Evolutionary conservation across 2,888 invertebrate species (phyloP).

Genomic region (Oegoconia quadripuncta): DNA sequence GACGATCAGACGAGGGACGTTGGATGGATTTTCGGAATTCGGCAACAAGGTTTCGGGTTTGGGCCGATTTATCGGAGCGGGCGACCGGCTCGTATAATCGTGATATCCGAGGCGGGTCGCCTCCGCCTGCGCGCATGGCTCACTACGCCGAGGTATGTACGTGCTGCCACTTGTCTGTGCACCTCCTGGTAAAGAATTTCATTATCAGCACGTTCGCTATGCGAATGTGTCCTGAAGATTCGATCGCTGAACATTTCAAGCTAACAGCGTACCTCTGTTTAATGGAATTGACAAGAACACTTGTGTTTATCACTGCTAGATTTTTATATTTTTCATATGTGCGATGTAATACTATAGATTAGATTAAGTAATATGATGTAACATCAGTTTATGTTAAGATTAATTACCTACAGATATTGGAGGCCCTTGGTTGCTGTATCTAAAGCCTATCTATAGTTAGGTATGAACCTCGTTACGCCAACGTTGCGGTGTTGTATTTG

Average conservation of each 20-base stretch:
- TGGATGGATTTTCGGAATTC: conserved; percentile 49
- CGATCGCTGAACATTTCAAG: conserved; percentile 31
- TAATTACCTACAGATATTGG: too few species aligned
- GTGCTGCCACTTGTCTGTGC: conserved; percentile 36
- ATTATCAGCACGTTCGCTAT: conserved; percentile 54
- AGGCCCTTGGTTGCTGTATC: background rate
- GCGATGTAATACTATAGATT: too few species aligned
- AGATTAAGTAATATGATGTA: conserved; percentile 1
- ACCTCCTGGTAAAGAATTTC: conserved; percentile 67
- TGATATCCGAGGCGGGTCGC: background rate
- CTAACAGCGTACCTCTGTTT: conserved; percentile 7
- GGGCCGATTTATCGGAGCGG: conserved; percentile 30
- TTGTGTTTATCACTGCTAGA: too few species aligned
- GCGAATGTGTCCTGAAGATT: conserved; percentile 49
- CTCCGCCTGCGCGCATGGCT: conserved; percentile 3
- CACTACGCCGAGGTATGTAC: conserved; percentile 15
- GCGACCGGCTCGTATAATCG: background rate
- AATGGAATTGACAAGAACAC: conserved; percentile 19
- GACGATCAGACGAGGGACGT: conserved; percentile 43
- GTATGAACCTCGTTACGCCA: conserved; percentile 35
- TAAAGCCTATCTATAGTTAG: background rate
- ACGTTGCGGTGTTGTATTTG: conserved; percentile 33
- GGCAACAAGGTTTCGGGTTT: conserved; percentile 30
- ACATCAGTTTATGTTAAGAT: too few species aligned
- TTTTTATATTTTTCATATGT: too few species aligned